A percentile compares a stretch with the other conserved stretches of the same genome.
Conservation (phyloP, 1,140 invertebrate genomes). For the Orussus abietinus region DNA sequence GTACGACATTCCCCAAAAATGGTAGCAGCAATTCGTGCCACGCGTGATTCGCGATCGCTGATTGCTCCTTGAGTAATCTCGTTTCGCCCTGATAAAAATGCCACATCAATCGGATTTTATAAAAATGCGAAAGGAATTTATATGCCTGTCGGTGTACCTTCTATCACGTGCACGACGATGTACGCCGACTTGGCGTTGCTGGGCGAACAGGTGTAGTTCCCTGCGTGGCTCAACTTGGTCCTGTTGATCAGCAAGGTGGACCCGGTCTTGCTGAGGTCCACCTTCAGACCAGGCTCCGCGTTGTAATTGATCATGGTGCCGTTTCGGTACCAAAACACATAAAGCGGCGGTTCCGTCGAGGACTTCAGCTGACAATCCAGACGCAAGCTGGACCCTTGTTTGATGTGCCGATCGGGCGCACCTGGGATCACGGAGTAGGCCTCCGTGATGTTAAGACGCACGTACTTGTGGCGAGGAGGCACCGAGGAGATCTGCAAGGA, state of each 20-base stretch:
- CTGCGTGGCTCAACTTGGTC: constrained; percentile 58
- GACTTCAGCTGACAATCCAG: constrained; percentile 68
- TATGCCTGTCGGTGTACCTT: no score
- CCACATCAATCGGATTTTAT: no score
- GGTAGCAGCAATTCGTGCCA: no score
- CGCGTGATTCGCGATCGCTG: no score
- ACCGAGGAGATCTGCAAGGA: constrained; percentile 43
- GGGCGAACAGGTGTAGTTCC: constrained; percentile 68
- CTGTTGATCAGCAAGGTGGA: constrained; percentile 58
- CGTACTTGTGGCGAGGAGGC: constrained; percentile 44
- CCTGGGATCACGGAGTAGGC: constrained; percentile 72
- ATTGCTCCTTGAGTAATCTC: no score
- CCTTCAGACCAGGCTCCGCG: constrained; percentile 51
- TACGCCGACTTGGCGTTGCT: constrained; percentile 65
- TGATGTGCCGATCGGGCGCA: constrained; percentile 70
- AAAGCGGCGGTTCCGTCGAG: constrained; percentile 71
- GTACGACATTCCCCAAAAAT: no score
- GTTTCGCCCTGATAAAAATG: no score
- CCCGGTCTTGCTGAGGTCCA: constrained; percentile 48
- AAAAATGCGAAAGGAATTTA: no score
- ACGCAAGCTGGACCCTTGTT: constrained; percentile 67
- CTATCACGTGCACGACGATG: constrained; percentile 66
- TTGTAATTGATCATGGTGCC: constrained; percentile 72
- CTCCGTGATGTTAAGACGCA: constrained; percentile 55
- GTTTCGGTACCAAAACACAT: constrained; percentile 78